Conservation (phyloP, 1,140 invertebrate genomes). For the Eumeta japonica region DNA sequence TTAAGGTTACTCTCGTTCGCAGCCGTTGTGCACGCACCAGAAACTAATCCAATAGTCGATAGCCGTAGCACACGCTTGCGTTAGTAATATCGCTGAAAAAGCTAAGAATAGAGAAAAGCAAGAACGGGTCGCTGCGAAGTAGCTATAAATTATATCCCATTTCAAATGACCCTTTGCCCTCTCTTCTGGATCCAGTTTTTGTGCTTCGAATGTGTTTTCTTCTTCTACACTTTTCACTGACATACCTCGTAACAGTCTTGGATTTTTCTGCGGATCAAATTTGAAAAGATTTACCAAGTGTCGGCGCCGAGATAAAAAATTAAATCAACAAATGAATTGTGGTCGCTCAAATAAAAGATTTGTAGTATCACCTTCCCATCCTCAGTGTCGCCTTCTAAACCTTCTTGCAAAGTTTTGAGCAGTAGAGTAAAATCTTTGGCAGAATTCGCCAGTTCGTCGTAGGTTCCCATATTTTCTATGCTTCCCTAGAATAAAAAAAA, state of each 20-base stretch:
- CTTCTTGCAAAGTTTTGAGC: conserved; percentile 45
- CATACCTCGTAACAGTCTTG: too few species aligned
- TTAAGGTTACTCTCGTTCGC: conserved; percentile 12
- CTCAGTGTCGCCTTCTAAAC: conserved; percentile 36
- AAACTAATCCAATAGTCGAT: conserved; percentile 79
- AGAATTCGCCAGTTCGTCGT: conserved; percentile 36
- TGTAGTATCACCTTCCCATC: conserved; percentile 41
- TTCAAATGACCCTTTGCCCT: conserved; percentile 60
- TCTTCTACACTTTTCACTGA: conserved; percentile 34
- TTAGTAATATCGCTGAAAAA: conserved; percentile 61
- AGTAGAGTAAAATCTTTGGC: conserved; percentile 63
- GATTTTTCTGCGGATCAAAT: background rate
- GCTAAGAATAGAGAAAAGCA: conserved; percentile 60
- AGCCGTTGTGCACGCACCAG: conserved; percentile 61
- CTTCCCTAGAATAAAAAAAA: conserved; percentile 40
- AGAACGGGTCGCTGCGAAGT: conserved; percentile 68
- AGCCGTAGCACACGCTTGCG: conserved; percentile 68
- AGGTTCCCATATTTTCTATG: conserved; percentile 62
- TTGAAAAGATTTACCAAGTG: background rate
- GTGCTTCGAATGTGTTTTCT: conserved; percentile 33
- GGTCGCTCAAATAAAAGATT: conserved; percentile 7
- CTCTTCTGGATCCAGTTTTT: conserved; percentile 50
- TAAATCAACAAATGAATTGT: conserved; percentile 3
- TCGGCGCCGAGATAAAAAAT: conserved; percentile 1
- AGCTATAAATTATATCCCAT: conserved; percentile 61